Percentiles rank a stretch among this genome's conserved stretches.
Conservation (phyloP, 2,888 invertebrate genomes). For the Metacarcinus magister region DNA sequence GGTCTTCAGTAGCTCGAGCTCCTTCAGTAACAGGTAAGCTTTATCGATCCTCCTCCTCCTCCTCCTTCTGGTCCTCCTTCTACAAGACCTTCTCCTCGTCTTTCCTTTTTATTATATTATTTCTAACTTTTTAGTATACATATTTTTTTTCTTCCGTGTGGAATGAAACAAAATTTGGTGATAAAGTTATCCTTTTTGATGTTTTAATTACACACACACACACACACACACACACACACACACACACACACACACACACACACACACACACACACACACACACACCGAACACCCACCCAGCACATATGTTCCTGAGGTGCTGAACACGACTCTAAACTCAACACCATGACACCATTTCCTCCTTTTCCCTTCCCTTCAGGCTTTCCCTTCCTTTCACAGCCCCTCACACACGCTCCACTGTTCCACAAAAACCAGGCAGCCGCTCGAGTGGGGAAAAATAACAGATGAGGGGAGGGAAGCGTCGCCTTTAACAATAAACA, state of each 20-base stretch:
- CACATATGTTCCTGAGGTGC: neutral
- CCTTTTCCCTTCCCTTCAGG: neutral
- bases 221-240: neutral
- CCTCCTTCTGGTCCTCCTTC: neutral
- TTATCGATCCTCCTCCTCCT: conserved; percentile 51
- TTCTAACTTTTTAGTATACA: neutral
- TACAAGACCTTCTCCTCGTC: neutral
- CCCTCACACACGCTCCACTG: neutral
- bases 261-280: neutral
- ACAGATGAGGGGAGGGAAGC: neutral
- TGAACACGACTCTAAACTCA: neutral
- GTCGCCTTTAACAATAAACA: conserved; percentile 18
- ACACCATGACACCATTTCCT: neutral
- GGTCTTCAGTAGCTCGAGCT: neutral
- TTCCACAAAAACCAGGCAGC: neutral
- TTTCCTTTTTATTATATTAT: neutral
- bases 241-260: neutral
- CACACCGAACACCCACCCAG: neutral
- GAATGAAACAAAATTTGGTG: neutral
- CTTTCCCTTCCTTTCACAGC: neutral
- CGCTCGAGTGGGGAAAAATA: neutral
- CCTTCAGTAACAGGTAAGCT: conserved; percentile 7
- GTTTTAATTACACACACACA: neutral
- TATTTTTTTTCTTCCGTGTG: neutral
- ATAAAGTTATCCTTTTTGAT: too few relatives aligned